Evolutionary conservation across 2,797 vertebrate genomes (phyloP), one percentile per base, ranked within the genome.

Genomic region (Prionace glauca): DNA sequence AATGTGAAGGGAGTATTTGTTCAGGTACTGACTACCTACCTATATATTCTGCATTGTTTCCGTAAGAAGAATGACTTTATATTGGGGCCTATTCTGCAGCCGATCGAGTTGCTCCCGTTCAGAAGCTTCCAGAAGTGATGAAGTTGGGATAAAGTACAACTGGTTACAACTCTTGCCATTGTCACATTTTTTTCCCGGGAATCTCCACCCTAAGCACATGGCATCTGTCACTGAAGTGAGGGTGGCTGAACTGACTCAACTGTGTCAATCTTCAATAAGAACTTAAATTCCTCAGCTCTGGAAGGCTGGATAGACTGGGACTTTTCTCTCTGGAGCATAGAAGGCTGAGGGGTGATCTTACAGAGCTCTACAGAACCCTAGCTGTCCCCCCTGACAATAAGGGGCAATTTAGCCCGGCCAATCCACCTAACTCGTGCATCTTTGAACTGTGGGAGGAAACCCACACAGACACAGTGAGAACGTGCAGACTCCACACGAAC

Each of bases 1-100:
- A 41, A 92, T 92, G 18, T 41, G 90, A 92, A 67, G 16, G 62
- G 22, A 67, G 18, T 32, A 69, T 92, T 92, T 67, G 8, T 92
- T 92, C 90, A 92, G 60, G 90, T 92, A 92, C n/a, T n/a, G 90
- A 67, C 26, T 91, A 29, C 32, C 26, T 91, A 29, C 32, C 29
- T 29, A 29, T 32, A 16, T 32, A 91, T 65, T 67, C 32, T 20
- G 60, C 88, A 67, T 62, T 65, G 32, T 91, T 91, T 65, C 5
- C 32, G 36, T n/a, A 29, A 65, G 5, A 91, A 60, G 32, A 36
- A 65, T 91, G 60, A 62, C 14, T 90, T 90, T 90, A 91, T 65
- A 67, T 67, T 84, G 81, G 81, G 81, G 20, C 10, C 0, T 67
- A 67, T 14, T 91, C 36, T 91, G 60, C 29, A 65, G 60, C 32